Evolutionary conservation across 2,888 invertebrate genomes (phyloP), one percentile per base, ranked within the genome.

Genomic region (Lucinisca nassula): DNA sequence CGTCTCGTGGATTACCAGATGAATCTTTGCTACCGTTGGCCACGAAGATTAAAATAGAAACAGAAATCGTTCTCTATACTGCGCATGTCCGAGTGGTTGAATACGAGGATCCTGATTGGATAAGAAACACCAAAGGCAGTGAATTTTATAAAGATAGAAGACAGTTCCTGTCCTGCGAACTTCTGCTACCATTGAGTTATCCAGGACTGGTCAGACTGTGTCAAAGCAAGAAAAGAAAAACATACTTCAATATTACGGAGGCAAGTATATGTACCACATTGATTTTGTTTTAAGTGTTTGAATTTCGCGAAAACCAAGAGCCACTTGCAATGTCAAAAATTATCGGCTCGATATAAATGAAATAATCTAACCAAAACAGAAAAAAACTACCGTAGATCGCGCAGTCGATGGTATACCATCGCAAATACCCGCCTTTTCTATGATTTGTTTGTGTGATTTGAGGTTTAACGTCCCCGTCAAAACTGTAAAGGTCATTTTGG

Each of bases 141-240:
- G 89, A 83, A 4, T 84, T 82, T 73, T 79, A 84, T 1, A 35
- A 76, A 0, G 38, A 82, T 10, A 79, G 83, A 32, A 58, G 75
- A 30, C 80, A 49, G 37, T 61, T 80, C 27, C 72, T 82, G 24
- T 87, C 80, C 30, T 82, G 76, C 1, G 85, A 87, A 38, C 75
- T 89, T 17, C 24, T 85, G 58, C 76, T 89, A 55, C 89, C 89
- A 8, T 21, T 87, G n/a, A 76, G 77, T 24, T 87, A 87, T 75
- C 73, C 70, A 10, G 87, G 84, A 6, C 79, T 80, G 51, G 49
- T 87, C 12, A 49, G 82, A 40, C 55, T 89, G 30, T 73, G 30
- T 2, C 82, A 89, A 14, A 70, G 83, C 24, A 72, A 24, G 12
- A 78, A 77, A 17, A 78, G 75, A 4, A 87, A 32, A 32, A 55